phyloP scores from a whole-genome alignment of 2,888 invertebrate species.

The Orchesellides sinensis region DNA sequence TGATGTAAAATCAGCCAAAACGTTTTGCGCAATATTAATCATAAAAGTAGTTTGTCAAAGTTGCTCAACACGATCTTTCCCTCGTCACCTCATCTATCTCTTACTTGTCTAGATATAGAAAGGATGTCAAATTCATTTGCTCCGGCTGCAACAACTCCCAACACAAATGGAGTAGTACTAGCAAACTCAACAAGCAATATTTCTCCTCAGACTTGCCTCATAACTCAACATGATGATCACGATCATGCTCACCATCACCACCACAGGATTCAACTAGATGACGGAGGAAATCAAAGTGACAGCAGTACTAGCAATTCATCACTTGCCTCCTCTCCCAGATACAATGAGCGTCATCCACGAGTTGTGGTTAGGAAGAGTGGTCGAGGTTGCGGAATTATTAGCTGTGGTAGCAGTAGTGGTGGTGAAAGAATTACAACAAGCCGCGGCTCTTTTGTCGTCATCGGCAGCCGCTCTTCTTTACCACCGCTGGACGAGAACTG shows the following conservation, averaged over 20 bases:
- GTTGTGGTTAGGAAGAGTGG: conserved; percentile 10
- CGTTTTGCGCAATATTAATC: too few relatives aligned
- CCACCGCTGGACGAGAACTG: conserved; percentile 52
- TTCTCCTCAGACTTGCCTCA: conserved; percentile 15
- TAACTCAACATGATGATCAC: conserved; percentile 27
- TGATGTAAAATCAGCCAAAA: too few relatives aligned
- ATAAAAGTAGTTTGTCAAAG: too few relatives aligned
- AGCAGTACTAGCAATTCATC: conserved; percentile 53
- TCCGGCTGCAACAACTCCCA: not conserved
- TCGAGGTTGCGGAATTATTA: not conserved
- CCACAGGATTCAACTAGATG: conserved; percentile 4
- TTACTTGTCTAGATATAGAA: conserved; percentile 18
- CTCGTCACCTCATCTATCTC: conserved; percentile 5
- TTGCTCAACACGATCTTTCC: too few relatives aligned
- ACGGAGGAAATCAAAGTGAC: conserved; percentile 54
- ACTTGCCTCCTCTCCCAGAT: conserved; percentile 52
- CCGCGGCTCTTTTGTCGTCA: conserved; percentile 39
- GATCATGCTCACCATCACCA: not conserved
- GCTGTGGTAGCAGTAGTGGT: not conserved
- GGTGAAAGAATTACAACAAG: not conserved
- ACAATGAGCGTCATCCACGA: conserved; percentile 50
- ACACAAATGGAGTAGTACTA: conserved; percentile 3
- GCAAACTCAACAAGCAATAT: conserved; percentile 5
- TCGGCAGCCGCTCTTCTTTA: conserved; percentile 40
- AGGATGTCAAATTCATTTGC: conserved; percentile 36